Evolutionary conservation across 1,140 invertebrate species (phyloP).

Genomic region (Ceratoteleas bidentatus): DNA sequence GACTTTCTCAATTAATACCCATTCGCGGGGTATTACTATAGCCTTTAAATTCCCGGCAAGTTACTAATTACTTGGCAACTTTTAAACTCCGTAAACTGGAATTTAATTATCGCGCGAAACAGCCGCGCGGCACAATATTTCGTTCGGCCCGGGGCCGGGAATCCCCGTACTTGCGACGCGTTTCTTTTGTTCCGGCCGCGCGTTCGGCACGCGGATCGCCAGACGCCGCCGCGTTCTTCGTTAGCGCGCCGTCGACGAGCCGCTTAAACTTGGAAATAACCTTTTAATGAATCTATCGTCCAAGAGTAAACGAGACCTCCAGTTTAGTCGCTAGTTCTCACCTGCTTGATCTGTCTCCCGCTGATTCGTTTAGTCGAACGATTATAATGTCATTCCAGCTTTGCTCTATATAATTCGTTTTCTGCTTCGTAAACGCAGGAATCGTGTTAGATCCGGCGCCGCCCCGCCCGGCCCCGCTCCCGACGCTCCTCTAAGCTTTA

Average conservation of each 20-base stretch:
- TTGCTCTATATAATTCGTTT: conserved; percentile 70
- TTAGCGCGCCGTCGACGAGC: conserved; percentile 70
- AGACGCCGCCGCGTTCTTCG: conserved; percentile 20
- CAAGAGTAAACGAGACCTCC: conserved; percentile 69
- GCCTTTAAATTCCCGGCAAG: conserved; percentile 37
- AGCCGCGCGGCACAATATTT: background rate
- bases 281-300: conserved; percentile 76
- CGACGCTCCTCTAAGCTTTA: conserved; percentile 43
- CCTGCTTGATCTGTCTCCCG: conserved; percentile 49
- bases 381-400: conserved; percentile 70
- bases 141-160: too few species aligned
- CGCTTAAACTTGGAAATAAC: conserved; percentile 78
- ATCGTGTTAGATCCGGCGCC: conserved; percentile 59
- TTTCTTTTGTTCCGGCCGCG: too few species aligned
- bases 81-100: conserved; percentile 38
- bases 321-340: conserved; percentile 69
- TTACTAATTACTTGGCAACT: conserved; percentile 45
- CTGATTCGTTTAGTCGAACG: conserved; percentile 55
- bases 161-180: too few species aligned
- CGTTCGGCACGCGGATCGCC: too few species aligned
- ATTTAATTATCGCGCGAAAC: conserved; percentile 33
- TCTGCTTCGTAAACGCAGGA: conserved; percentile 60
- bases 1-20: conserved; percentile 53
- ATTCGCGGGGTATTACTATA: conserved; percentile 44
- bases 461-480: conserved; percentile 7